phyloP scores from a whole-genome alignment of 2,888 invertebrate genomes.

The Xylota segnis region DNA sequence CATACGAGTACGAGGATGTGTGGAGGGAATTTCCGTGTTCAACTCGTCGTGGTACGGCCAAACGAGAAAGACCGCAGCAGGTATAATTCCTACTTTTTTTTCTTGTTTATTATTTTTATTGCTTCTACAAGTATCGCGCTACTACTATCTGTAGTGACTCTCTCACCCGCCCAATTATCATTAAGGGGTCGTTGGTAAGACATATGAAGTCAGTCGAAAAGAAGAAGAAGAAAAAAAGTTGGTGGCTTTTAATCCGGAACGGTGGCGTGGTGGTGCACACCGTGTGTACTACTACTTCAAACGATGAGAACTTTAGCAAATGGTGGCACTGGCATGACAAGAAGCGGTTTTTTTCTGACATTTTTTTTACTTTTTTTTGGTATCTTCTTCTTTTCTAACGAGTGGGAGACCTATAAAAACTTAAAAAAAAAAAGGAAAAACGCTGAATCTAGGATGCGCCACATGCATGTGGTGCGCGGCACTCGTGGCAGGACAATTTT shows the following conservation, averaged over 20 bases:
- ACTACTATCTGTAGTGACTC: slow-evolving; percentile 42
- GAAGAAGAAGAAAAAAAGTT: slow-evolving; percentile 37
- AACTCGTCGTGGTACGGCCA: slow-evolving; percentile 69
- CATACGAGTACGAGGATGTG: slow-evolving; percentile 4
- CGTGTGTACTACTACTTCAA: slow-evolving; percentile 68
- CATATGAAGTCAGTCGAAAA: slow-evolving; percentile 28
- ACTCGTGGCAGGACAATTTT: slow-evolving; percentile 72
- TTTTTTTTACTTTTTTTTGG: slow-evolving; percentile 15
- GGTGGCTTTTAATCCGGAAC: slow-evolving; percentile 70
- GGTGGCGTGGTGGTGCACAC: slow-evolving; percentile 29
- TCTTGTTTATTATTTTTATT: slow-evolving; percentile 74
- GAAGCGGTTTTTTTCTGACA: slow-evolving; percentile 32
- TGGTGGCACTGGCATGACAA: slow-evolving; percentile 63
- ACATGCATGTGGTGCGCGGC: slow-evolving; percentile 53
- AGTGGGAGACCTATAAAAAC: slow-evolving; percentile 34
- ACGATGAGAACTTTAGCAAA: slow-evolving; percentile 73
- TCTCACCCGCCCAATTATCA: slow-evolving; percentile 74
- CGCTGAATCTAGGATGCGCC: slow-evolving; percentile 56
- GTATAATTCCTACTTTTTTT: slow-evolving; percentile 50
- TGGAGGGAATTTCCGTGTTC: slow-evolving; percentile 71
- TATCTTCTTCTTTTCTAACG: slow-evolving; percentile 38
- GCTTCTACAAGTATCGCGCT: slow-evolving; percentile 69
- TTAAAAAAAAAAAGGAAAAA: slow-evolving; percentile 37
- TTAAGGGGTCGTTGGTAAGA: slow-evolving; percentile 63
- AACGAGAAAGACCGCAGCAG: slow-evolving; percentile 70